A percentile compares a stretch with the other conserved stretches of the same genome.
Evolutionary conservation across 2,113 vertebrate genomes (phyloP).

Genomic region (Pandion haliaetus): DNA sequence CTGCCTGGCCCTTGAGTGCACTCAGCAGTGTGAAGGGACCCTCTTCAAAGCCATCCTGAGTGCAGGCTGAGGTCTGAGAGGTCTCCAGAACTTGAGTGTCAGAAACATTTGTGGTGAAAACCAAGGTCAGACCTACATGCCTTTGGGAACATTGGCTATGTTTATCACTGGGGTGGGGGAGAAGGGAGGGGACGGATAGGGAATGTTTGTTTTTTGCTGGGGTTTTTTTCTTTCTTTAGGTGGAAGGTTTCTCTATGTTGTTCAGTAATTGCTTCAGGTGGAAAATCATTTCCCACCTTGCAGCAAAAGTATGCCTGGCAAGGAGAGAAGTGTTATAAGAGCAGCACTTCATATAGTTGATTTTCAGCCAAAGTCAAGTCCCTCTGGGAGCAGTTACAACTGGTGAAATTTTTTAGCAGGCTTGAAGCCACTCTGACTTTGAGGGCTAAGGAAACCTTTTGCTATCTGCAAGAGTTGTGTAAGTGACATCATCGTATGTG

Average conservation of each 20-base stretch:
- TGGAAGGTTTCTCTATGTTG: background rate
- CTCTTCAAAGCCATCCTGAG: background rate
- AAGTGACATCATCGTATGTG: background rate
- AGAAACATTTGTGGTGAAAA: slow-evolving; percentile 15
- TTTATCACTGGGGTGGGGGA: background rate
- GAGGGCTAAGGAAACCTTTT: background rate
- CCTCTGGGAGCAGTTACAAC: background rate
- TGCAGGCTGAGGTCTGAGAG: background rate
- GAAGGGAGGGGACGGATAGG: background rate
- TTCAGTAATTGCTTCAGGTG: background rate
- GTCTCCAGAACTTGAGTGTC: background rate
- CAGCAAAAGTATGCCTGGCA: slow-evolving; percentile 21
- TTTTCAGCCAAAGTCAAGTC: slow-evolving; percentile 24
- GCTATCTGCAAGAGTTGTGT: background rate
- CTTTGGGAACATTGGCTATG: background rate
- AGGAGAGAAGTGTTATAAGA: background rate
- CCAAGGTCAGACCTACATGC: background rate
- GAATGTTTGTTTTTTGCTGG: background rate
- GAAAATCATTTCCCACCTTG: slow-evolving; percentile 22
- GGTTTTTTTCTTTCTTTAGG: background rate
- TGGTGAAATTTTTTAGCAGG: background rate
- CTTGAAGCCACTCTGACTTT: background rate
- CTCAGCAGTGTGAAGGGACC: background rate
- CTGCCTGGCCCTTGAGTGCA: background rate
- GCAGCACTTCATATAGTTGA: background rate